phyloP scores from a whole-genome alignment of 2,888 invertebrate genomes.

The Tetragnatha montana region DNA sequence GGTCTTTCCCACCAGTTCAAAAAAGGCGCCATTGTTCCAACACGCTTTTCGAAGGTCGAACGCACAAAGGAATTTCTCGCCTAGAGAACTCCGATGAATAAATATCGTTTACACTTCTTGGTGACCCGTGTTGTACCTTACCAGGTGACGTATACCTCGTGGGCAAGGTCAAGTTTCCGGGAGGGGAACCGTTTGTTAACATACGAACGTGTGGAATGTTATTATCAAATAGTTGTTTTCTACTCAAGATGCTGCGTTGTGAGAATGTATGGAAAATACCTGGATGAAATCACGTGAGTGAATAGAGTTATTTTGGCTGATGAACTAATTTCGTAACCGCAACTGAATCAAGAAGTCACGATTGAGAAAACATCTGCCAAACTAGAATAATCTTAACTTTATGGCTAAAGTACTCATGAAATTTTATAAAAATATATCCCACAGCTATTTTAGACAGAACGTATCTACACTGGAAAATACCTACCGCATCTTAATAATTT shows the following conservation, averaged over 20 bases:
- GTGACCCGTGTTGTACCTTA: conserved; percentile 39
- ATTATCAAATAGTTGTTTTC: background rate
- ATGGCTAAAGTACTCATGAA: too few species aligned
- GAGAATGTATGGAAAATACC: too few species aligned
- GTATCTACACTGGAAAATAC: too few species aligned
- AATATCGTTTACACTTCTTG: conserved; percentile 33
- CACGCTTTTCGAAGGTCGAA: conserved; percentile 37
- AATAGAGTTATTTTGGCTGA: too few species aligned
- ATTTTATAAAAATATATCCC: too few species aligned
- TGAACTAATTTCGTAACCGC: too few species aligned
- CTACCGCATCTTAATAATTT: too few species aligned
- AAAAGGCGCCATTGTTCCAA: conserved; percentile 39
- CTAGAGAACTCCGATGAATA: conserved; percentile 7
- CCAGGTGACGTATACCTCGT: conserved; percentile 43
- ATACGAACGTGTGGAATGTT: background rate
- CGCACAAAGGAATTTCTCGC: conserved; percentile 42
- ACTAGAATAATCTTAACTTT: too few species aligned
- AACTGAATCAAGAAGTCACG: too few species aligned
- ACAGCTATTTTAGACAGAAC: too few species aligned
- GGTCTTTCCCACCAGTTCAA: conserved; percentile 18
- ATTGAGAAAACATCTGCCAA: too few species aligned
- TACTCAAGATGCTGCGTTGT: background rate
- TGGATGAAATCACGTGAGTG: too few species aligned
- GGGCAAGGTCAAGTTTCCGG: conserved; percentile 53
- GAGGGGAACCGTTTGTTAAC: background rate